Percentiles rank a stretch among this genome's conserved stretches.
Evolutionary conservation across 2,888 invertebrate genomes (phyloP).

Genomic region (Scaptomyza cyrtandrae): DNA sequence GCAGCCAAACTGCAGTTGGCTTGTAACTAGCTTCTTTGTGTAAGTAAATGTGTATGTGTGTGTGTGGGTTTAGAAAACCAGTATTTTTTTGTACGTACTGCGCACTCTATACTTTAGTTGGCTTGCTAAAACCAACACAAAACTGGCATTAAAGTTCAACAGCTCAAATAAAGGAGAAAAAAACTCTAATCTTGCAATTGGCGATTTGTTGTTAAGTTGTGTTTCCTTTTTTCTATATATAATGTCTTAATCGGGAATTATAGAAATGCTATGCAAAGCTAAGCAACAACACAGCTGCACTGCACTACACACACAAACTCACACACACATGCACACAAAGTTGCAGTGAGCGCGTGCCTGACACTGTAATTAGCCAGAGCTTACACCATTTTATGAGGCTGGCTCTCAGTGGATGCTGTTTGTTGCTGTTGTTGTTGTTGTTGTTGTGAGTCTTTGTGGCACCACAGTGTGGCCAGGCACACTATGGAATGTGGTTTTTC

Average conservation of each 20-base stretch:
- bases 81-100: conserved; percentile 60
- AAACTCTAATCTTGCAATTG: conserved; percentile 41
- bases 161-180: conserved; percentile 31
- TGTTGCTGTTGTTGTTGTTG: conserved; percentile 30
- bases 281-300: conserved; percentile 34
- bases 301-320: conserved; percentile 16
- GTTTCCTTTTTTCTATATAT: conserved; percentile 30
- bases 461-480: conserved; percentile 57
- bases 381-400: conserved; percentile 58
- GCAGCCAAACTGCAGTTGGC: conserved; percentile 46
- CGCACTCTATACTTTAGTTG: conserved; percentile 31
- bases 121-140: conserved; percentile 42
- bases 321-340: conserved; percentile 21
- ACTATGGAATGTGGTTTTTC: conserved; percentile 80
- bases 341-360: conserved; percentile 72
- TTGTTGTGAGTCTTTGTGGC: conserved; percentile 29
- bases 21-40: conserved; percentile 32
- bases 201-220: conserved; percentile 29
- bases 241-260: conserved; percentile 75
- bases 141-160: conserved; percentile 69
- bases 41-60: conserved; percentile 25
- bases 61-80: conserved; percentile 72
- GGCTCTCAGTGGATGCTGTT: conserved; percentile 67
- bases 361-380: conserved; percentile 74
- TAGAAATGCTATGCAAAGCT: conserved; percentile 65